These are phyloP conservation scores for Channa striata DNA, from an alignment of 2,797 vertebrate genomes.

Conservation along the genomic window DNA sequence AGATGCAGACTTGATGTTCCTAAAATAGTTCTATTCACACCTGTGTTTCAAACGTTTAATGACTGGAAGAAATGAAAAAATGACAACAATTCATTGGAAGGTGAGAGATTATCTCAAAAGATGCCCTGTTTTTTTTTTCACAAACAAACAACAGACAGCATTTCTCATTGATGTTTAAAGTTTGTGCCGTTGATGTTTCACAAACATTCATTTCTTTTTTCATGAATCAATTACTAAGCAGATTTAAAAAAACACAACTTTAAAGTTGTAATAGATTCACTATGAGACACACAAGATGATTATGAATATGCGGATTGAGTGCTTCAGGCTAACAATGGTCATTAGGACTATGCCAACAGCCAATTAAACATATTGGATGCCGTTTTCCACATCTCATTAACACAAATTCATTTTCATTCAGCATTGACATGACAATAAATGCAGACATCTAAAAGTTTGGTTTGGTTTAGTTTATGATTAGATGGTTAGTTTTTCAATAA, in stretches of 20 bases:
- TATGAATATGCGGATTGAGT: slow-evolving; percentile 42
- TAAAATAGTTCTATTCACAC: slow-evolving; percentile 6
- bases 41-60: slow-evolving; percentile 15
- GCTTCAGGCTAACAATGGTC: slow-evolving; percentile 4
- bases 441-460: not conserved
- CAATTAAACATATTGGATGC: not conserved
- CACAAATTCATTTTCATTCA: not conserved
- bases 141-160: slow-evolving; percentile 12
- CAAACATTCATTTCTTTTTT: not conserved
- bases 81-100: slow-evolving; percentile 5
- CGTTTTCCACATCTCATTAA: slow-evolving; percentile 6
- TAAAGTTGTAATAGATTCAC: not conserved
- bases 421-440: not conserved
- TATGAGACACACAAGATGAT: slow-evolving; percentile 6
- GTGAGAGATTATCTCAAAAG: slow-evolving; percentile 11
- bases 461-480: too few relatives aligned
- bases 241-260: not conserved
- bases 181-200: not conserved
- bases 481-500: not conserved
- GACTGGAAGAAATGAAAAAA: not conserved
- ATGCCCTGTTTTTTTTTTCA: slow-evolving; percentile 3
- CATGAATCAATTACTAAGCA: slow-evolving; percentile 4
- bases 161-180: not conserved
- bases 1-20: not conserved
- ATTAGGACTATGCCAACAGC: slow-evolving; percentile 19